Conservation (phyloP, 1,140 invertebrate species). For the Limonius californicus region DNA sequence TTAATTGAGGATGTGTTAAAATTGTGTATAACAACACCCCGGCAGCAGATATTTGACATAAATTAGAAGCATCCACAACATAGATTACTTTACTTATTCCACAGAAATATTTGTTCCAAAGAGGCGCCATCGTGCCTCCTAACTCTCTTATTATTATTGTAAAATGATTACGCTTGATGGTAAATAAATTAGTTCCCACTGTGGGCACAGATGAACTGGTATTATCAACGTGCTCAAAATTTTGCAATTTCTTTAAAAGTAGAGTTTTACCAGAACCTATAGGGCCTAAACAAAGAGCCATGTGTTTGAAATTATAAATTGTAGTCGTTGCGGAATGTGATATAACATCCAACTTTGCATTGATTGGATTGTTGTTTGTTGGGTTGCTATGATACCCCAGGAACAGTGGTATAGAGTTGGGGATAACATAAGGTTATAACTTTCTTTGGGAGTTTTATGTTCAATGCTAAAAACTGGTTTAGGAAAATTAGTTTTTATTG, state of each 20-base stretch:
- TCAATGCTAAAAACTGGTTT: no score
- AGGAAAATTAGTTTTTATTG: no score
- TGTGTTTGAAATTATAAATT: not conserved
- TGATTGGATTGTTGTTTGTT: no score
- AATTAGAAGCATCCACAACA: conserved; percentile 73
- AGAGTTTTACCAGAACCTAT: conserved; percentile 76
- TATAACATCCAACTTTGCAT: no score
- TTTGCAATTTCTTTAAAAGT: conserved; percentile 68
- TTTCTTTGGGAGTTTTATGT: no score
- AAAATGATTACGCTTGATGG: conserved; percentile 53
- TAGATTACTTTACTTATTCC: conserved; percentile 68
- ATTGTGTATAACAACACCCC: conserved; percentile 71
- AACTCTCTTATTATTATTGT: conserved; percentile 59
- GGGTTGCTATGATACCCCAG: no score
- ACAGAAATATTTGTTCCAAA: conserved; percentile 70
- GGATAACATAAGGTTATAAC: no score
- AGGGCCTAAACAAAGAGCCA: conserved; percentile 62
- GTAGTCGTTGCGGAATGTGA: no score
- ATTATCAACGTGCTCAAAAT: conserved; percentile 61
- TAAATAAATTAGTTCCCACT: conserved; percentile 70
- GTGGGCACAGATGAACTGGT: conserved; percentile 72
- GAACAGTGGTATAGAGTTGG: no score
- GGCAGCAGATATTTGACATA: conserved; percentile 77
- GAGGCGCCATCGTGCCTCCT: conserved; percentile 72
- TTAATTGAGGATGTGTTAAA: conserved; percentile 61